Conservation (phyloP, 2,888 invertebrate species). For the Scaptomyza cyrtandrae region DNA sequence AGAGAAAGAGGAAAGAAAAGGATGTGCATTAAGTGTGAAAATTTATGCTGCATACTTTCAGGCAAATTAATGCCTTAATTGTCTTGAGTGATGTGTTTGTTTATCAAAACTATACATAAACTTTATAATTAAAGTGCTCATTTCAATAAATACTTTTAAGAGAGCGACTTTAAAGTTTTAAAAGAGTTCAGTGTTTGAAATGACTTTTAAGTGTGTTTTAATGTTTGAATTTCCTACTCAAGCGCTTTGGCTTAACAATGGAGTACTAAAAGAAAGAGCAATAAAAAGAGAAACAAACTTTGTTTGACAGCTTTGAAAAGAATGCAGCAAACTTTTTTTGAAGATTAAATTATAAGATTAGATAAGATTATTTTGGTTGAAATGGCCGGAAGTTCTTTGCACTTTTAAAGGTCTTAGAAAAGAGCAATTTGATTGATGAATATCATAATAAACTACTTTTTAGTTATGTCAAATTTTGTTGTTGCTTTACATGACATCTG, state of each 20-base stretch:
- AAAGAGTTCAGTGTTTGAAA: not conserved
- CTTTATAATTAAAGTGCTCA: not conserved
- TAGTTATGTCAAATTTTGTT: not conserved
- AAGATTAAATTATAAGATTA: not conserved
- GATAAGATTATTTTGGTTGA: not conserved
- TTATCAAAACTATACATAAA: not conserved
- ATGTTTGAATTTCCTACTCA: not conserved
- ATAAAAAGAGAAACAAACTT: not conserved
- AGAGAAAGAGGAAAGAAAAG: too few species aligned
- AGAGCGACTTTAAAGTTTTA: too few species aligned
- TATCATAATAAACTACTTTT: not conserved
- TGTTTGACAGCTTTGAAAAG: not conserved
- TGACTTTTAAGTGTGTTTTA: not conserved
- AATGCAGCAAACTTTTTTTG: conserved; percentile 5
- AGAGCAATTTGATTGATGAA: not conserved
- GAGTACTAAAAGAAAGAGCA: not conserved
- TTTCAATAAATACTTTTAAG: too few species aligned
- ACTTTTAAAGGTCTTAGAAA: not conserved
- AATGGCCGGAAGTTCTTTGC: not conserved
- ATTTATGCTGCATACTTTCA: conserved; percentile 18
- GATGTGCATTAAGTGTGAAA: not conserved
- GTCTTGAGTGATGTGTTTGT: not conserved
- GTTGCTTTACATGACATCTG: too few species aligned
- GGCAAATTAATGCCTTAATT: conserved; percentile 1
- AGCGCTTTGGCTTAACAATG: not conserved